Base-by-base conservation (phyloP, 1,140 invertebrate genomes). In the Tribolium madens region DNA sequence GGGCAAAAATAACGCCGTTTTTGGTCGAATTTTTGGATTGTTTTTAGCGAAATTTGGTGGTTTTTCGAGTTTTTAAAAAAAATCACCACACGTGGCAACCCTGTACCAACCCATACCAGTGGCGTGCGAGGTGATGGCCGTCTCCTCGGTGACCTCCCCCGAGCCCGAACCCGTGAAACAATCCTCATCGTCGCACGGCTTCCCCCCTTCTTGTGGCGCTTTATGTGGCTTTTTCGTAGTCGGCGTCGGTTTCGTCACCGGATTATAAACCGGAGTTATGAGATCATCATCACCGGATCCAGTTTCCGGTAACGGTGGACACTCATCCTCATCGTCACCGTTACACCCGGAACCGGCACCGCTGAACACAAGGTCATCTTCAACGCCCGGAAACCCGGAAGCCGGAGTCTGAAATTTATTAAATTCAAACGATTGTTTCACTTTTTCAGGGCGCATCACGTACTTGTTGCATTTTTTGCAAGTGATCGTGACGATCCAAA, bases 241-340 rank as follows among this genome's bases (percentile, higher is more conserved):
- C 10, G 90, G 90, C 13, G 93, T 92, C 73, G 92, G 89, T 77
- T 90, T 90, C 15, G 95, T 95, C 2, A 94, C 92, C 13, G 95
- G 93, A 9, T 95, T 93, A 86, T 96, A 97, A 0, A 97, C 95
- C 0, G 96, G 96, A 0, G 96, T 97, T 68, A 97, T 96, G 10
- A 97, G 88, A 84, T 97, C 95, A 84, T 96, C 95, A 82, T 94
- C 94, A 53, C 94, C 94, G 68, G 93, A 92, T 36, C 93, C 93
- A 10, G 92, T 90, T 80, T 95, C 94, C 60, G 93, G 94, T 42
- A 93, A 88, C 4, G 94, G 94, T 21, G 93, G 94, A 81, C 95
- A 96, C 84, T 95, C 93, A 80, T 94, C 93, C 84, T 97, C 95
- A 81, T 93, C 92, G 83, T 95, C 94, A 76, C 93, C 92, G 26